Conservation (phyloP, 2,888 invertebrate species). For the Melanostoma scalare region DNA sequence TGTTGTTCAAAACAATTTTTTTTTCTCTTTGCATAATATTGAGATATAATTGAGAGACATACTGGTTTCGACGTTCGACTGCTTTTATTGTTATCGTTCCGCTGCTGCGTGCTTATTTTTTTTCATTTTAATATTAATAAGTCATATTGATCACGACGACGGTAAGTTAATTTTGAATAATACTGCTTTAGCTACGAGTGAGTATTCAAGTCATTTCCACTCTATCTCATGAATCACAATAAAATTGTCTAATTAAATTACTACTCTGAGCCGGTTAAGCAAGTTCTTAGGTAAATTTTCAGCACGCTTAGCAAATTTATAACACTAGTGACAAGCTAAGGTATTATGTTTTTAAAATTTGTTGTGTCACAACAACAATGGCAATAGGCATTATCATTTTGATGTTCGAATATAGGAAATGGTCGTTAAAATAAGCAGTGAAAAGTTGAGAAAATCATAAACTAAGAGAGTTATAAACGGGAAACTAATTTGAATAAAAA, state of each 20-base stretch:
- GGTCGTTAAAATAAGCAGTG: too few species aligned
- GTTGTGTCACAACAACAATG: too few species aligned
- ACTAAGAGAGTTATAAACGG: too few species aligned
- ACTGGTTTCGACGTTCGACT: neutral
- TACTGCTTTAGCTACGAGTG: too few species aligned
- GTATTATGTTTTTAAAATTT: too few species aligned
- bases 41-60: neutral
- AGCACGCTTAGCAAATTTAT: too few species aligned
- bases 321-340: too few species aligned
- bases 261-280: neutral
- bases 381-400: too few species aligned
- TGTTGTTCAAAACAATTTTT: neutral
- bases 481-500: too few species aligned
- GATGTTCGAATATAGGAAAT: too few species aligned
- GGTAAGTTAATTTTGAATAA: neutral
- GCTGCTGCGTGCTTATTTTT: neutral
- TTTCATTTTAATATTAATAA: slow-evolving; percentile 5
- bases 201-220: neutral
- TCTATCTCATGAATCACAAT: neutral
- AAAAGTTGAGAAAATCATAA: too few species aligned
- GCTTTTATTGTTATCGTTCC: neutral
- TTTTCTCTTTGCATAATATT: slow-evolving; percentile 4
- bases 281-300: neutral
- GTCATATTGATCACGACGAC: slow-evolving; percentile 24
- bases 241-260: neutral